A percentile compares a stretch with the other conserved stretches of the same genome.
phyloP scores from a whole-genome alignment of 1,140 invertebrate genomes.

The Caerostris extrusa region DNA sequence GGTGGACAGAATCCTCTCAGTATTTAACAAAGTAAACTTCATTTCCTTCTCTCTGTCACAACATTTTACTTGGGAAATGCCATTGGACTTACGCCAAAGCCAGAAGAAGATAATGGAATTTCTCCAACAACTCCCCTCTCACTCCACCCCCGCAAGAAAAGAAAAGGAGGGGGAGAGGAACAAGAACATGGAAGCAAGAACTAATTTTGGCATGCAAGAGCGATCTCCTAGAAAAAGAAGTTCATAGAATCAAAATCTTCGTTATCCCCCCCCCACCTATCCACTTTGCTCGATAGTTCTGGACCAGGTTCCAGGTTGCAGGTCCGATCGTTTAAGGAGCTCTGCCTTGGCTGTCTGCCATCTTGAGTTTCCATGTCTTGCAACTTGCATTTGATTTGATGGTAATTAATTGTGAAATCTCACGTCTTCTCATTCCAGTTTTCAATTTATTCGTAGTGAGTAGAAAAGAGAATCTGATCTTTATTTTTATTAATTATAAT shows the following conservation, averaged over 20 bases:
- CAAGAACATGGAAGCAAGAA: conserved; percentile 1
- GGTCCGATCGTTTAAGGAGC: background rate
- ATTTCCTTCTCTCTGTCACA: conserved; percentile 46
- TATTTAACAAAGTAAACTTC: conserved; percentile 18
- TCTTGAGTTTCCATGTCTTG: too few relatives aligned
- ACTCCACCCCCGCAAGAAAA: background rate
- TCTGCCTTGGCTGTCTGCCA: too few relatives aligned
- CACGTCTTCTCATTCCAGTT: too few relatives aligned
- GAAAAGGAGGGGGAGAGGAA: background rate
- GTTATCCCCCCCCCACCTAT: too few relatives aligned
- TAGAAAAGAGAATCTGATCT: too few relatives aligned
- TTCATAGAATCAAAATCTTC: background rate
- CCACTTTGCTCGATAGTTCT: too few relatives aligned
- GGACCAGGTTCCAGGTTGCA: too few relatives aligned
- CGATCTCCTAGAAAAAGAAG: background rate
- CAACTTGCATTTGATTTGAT: too few relatives aligned
- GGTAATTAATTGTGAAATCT: too few relatives aligned
- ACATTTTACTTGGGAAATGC: background rate
- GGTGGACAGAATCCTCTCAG: background rate
- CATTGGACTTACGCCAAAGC: conserved; percentile 16
- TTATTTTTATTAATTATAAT: background rate
- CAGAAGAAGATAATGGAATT: conserved; percentile 43
- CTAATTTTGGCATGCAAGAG: conserved; percentile 32
- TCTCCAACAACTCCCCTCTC: background rate
- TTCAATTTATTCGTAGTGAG: too few relatives aligned